These are phyloP conservation scores for Potorous gilbertii DNA, from an alignment of 2,797 vertebrate genomes.

Conservation along the genomic window DNA sequence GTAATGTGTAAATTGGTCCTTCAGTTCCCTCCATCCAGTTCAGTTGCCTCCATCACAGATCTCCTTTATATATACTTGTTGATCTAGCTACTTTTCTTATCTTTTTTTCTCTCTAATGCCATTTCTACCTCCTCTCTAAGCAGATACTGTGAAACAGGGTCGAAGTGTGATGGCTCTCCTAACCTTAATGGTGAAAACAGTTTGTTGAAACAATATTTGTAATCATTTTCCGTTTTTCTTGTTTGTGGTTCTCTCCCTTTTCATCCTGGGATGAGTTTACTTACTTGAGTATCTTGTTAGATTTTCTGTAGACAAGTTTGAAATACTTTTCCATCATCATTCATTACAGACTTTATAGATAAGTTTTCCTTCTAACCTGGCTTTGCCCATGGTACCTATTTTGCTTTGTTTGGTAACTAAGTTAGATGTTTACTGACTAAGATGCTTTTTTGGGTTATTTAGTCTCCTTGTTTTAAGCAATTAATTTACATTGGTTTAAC, in stretches of 20 bases:
- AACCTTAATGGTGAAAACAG: no score
- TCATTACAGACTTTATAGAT: background rate
- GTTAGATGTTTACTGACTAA: background rate
- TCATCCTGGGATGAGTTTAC: no score
- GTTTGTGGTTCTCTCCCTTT: no score
- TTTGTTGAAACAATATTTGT: no score
- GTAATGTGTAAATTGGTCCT: background rate
- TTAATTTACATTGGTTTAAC: background rate
- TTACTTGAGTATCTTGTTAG: no score
- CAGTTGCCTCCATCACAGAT: background rate
- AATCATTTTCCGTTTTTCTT: no score
- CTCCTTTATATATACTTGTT: no score
- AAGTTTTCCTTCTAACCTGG: background rate
- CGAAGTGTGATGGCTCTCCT: background rate
- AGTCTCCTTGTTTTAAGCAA: background rate
- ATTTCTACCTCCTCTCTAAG: background rate
- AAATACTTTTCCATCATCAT: background rate
- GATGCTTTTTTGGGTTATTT: background rate
- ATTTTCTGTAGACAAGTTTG: background rate
- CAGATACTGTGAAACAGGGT: background rate
- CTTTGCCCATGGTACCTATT: background rate
- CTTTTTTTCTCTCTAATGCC: background rate
- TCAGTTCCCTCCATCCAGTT: background rate
- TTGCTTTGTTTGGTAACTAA: background rate
- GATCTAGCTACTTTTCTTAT: no score